Base-by-base conservation (phyloP, 2,888 invertebrate genomes). In the Apomyelois bistriatella region DNA sequence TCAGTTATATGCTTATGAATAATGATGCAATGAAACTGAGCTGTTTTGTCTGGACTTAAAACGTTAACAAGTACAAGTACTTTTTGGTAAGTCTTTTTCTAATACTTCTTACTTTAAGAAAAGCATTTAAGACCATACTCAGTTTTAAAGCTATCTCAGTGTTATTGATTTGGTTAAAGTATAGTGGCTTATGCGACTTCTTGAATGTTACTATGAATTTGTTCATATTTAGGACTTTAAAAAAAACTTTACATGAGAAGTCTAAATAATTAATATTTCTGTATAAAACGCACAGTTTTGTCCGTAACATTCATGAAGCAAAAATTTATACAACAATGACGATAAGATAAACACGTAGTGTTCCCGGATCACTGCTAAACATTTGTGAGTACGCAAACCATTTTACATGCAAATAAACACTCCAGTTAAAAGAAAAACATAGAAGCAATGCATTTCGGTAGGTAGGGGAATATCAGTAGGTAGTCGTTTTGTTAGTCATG, bases 351-450 rank as follows among this genome's bases (percentile, higher is more conserved):
- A 66, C 61, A 76, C 67, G 63, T 66, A 68, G 74, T 78, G 70
- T 76, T 69, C 71, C 75, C 74, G 72, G 73, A 55, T 58, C 55
- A 65, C 59, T 55, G 65, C 70, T 70, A 68, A 73, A 76, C 74
- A 64, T 69, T 62, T 64, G 84, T 88, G 85, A 82, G 57, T 67
- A 77, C 72, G 88, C 90, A 90, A 90, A 89, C 80, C 73, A 90
- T 82, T 79, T 61, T 85, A 90, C 89, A 90, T 90, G 89, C 89
- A 89, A 89, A 88, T 80, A 67, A 85, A 88, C 82, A 88, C 79
- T 70, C 71, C 78, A 69, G 72, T 69, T 68, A 76, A 78, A 46
- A 70, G 66, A 76, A 83, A 82, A 76, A 66, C 62, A 64, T 72
- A 69, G 59, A 89, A 88, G 88, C 88, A 66, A 88, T 89, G 88